A percentile compares a stretch with the other conserved stretches of the same genome.
These are phyloP conservation scores for Neolamprologus falcicula DNA, from an alignment of 2,113 vertebrate species.

Conservation along the genomic window DNA sequence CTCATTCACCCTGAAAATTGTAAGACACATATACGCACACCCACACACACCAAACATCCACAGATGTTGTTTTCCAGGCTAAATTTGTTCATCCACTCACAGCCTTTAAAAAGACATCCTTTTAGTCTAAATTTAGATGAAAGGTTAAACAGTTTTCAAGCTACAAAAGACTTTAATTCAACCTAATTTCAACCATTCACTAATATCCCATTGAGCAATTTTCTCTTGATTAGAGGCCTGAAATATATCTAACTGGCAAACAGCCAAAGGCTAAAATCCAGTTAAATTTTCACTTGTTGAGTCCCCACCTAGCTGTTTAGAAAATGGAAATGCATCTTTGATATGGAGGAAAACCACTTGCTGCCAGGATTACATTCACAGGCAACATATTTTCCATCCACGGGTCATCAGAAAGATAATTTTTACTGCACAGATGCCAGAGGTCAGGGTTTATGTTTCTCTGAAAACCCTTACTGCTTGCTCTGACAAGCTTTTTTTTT, in stretches of 20 bases:
- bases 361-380: neutral
- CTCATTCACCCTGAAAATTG: neutral
- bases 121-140: neutral
- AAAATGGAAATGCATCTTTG: neutral
- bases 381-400: neutral
- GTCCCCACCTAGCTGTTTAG: neutral
- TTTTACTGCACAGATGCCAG: fast-evolving
- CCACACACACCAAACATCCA: neutral
- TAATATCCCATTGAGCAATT: neutral
- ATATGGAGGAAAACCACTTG: neutral
- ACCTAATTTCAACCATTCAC: neutral
- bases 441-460: neutral
- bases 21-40: neutral
- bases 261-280: neutral
- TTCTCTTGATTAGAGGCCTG: neutral
- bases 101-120: neutral
- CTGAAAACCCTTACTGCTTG: neutral
- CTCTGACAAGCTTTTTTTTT: neutral
- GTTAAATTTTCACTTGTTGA: neutral
- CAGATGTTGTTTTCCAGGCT: neutral
- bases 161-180: neutral
- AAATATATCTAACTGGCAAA: neutral
- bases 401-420: neutral
- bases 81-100: neutral
- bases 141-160: neutral